A percentile compares a stretch with the other conserved stretches of the same genome.
phyloP scores from a whole-genome alignment of 2,113 vertebrate species.

The Dascyllus trimaculatus region DNA sequence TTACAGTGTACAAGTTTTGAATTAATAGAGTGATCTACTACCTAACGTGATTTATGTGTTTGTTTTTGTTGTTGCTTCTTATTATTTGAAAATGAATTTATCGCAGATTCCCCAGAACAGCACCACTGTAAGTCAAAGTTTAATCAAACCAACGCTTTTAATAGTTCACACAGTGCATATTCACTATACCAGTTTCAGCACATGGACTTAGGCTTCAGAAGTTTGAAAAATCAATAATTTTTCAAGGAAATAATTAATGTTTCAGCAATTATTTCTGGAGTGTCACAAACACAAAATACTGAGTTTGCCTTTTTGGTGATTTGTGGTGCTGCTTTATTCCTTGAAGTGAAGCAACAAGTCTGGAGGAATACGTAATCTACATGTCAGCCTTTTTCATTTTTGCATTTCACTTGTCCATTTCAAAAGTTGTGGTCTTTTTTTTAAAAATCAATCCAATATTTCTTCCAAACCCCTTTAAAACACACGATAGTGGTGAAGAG shows the following conservation, averaged over 20 bases:
- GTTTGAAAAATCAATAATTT: too few species aligned
- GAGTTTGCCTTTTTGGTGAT: constrained; percentile 39
- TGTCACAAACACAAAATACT: constrained; percentile 1
- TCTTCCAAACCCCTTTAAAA: not conserved
- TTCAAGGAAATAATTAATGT: not conserved
- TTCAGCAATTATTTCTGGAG: not conserved
- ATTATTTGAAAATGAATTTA: not conserved
- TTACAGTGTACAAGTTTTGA: constrained; percentile 13
- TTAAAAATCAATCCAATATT: not conserved
- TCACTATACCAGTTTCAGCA: too few species aligned
- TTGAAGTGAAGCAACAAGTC: constrained; percentile 13
- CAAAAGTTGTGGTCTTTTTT: not conserved
- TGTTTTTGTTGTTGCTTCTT: constrained; percentile 5
- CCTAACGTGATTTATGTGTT: not conserved
- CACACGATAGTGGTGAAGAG: not conserved
- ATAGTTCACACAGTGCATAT: not conserved
- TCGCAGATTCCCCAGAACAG: constrained; percentile 8
- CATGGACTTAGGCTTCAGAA: too few species aligned
- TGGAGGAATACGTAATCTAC: not conserved
- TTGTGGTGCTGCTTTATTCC: constrained; percentile 33
- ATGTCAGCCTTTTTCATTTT: not conserved
- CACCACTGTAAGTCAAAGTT: constrained; percentile 1
- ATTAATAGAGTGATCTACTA: not conserved
- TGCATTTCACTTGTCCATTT: not conserved
- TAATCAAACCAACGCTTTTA: not conserved